Conservation (phyloP, 2,888 invertebrate species). For the Dendrolimus houi region DNA sequence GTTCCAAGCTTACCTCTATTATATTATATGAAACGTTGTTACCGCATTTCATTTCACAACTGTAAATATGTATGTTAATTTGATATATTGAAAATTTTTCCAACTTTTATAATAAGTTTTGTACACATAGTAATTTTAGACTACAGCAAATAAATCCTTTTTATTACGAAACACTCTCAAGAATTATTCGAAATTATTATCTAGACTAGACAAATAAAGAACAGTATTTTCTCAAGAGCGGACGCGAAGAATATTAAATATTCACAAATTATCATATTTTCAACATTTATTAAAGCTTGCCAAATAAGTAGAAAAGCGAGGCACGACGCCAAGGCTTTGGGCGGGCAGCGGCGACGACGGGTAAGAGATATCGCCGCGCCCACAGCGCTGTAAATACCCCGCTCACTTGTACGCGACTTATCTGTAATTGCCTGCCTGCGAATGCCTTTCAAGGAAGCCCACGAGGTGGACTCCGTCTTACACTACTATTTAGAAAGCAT, state of each 20-base stretch:
- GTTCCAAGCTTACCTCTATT: background rate
- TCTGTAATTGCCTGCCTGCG: slow-evolving; percentile 73
- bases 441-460: slow-evolving; percentile 70
- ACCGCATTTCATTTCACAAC: too few species aligned
- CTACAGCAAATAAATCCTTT: too few species aligned
- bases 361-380: slow-evolving; percentile 39
- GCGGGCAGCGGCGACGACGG: slow-evolving; percentile 10
- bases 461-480: slow-evolving; percentile 63
- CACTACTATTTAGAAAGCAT: slow-evolving; percentile 54
- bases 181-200: background rate
- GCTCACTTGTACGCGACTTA: slow-evolving; percentile 67
- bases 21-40: too few species aligned
- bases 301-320: slow-evolving; percentile 20
- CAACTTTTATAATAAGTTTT: too few species aligned
- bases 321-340: slow-evolving; percentile 12
- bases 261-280: slow-evolving; percentile 10
- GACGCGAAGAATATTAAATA: background rate
- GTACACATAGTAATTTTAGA: too few species aligned
- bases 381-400: slow-evolving; percentile 64
- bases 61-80: too few species aligned
- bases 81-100: too few species aligned
- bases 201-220: background rate
- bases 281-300: slow-evolving; percentile 15
- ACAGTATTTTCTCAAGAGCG: background rate
- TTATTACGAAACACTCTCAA: too few species aligned